Base-by-base conservation (phyloP, 2,888 invertebrate species). In the Eilema sororculum region DNA sequence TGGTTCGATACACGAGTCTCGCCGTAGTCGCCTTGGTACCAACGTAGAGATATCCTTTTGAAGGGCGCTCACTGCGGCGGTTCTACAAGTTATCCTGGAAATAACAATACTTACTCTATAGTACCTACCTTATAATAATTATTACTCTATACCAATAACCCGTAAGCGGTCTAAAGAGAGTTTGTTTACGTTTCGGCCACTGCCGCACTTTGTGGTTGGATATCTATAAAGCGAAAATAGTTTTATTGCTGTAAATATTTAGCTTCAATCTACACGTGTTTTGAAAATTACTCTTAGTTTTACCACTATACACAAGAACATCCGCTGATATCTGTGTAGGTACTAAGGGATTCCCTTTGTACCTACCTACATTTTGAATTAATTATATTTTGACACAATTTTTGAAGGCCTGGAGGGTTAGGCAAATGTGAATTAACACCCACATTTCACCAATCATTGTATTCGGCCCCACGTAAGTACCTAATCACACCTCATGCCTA, bases 1-100 rank as follows among this genome's bases (percentile, higher is more conserved):
- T 88, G 90, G 91, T 91, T 93, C 92, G 89, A 91, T 92, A 91
- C 81, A 81, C 84, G 81, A 86, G 69, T 69, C 85, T 84, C 79
- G 80, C 79, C 84, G 86, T 87, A 83, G 85, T 37, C 8, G 0
- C 8, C 86, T n/a, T n/a, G n/a, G n/a, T n/a, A n/a, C n/a, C n/a
- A n/a, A 84, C 79, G 73, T 72, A 75, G 83, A 79, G 85, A 86
- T 89, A 88, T 90, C 86, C 87, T 89, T 87, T 85, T 74, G 90
- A 92, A 93, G 92, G 92, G 82, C 90, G 80, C 82, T 87, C 86
- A 87, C 84, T 85, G 75, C 83, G 81, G 81, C 81, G 81, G 76
- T 78, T 80, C 24, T 65, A 80, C 74, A 75, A 79, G 78, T 78
- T 61, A 76, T 81, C 77, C 81, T 82, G 78, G 82, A 82, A 71